Conservation (phyloP, 2,797 vertebrate genomes). For the Eupleurogrammus muticus region DNA sequence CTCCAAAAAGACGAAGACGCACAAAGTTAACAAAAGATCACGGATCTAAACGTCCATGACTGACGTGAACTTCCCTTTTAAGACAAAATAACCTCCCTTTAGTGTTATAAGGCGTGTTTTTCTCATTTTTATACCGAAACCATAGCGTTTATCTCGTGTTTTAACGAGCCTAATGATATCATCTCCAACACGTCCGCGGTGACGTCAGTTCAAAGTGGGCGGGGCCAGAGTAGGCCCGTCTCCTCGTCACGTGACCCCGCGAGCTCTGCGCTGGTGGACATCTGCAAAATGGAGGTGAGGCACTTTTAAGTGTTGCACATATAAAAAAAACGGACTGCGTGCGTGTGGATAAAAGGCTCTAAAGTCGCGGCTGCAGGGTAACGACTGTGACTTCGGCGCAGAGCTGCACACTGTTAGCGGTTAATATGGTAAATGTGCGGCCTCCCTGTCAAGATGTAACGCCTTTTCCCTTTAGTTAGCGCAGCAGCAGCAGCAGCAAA, state of each 20-base stretch:
- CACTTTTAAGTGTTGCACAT: conserved; percentile 4
- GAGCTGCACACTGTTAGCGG: background rate
- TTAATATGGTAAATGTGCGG: accelerated
- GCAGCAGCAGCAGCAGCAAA: conserved; percentile 40
- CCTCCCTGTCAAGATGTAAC: background rate
- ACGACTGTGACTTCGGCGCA: background rate
- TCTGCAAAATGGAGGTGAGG: conserved; percentile 86
- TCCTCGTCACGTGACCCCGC: conserved; percentile 62
- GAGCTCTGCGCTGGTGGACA: conserved; percentile 15
- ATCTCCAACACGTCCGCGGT: too few species aligned
- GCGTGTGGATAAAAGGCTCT: accelerated
- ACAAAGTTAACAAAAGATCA: background rate
- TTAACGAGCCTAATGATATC: background rate
- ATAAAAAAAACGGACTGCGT: background rate
- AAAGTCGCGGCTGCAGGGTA: accelerated
- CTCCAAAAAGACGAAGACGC: background rate
- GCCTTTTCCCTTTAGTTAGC: background rate
- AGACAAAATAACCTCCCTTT: background rate
- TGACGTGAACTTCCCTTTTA: background rate
- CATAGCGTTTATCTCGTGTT: too few species aligned
- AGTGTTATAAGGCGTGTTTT: background rate
- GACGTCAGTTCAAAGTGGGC: background rate
- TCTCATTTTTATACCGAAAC: background rate
- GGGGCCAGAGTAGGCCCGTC: background rate
- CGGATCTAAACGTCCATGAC: too few species aligned